These are phyloP conservation scores for Urocolius indicus DNA, from an alignment of 2,113 vertebrate species.

Conservation along the genomic window DNA sequence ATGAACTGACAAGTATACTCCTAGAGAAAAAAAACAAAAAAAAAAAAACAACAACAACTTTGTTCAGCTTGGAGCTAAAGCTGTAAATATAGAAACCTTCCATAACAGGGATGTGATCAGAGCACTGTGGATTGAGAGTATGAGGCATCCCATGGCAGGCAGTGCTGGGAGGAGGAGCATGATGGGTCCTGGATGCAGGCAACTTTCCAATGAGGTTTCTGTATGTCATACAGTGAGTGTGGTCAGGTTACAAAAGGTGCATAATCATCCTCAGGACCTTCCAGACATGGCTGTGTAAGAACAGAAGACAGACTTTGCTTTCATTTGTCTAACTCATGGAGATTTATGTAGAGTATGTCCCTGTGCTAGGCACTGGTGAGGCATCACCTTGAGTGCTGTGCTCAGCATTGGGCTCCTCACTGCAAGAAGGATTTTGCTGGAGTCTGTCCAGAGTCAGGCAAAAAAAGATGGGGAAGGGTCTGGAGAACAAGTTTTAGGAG, in stretches of 20 bases:
- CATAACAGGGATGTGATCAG: neutral
- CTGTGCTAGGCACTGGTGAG: no score
- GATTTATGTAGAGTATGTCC: no score
- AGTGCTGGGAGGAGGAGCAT: neutral
- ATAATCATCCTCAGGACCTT: neutral
- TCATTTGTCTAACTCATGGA: neutral
- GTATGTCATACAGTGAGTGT: neutral
- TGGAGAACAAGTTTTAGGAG: no score
- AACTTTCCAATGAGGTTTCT: neutral
- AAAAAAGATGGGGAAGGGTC: no score
- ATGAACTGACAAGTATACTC: slow-evolving; percentile 42
- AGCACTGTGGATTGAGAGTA: neutral
- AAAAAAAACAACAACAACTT: no score
- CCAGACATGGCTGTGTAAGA: neutral
- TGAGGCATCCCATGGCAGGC: neutral
- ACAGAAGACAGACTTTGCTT: neutral
- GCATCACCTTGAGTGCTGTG: no score
- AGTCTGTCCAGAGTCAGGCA: no score
- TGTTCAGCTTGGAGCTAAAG: neutral
- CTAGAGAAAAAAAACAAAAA: slow-evolving; percentile 46
- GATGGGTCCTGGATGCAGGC: neutral
- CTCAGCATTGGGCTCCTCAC: no score
- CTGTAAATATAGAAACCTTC: slow-evolving; percentile 32
- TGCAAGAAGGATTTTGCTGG: no score
- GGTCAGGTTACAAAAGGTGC: neutral